phyloP scores from a whole-genome alignment of 2,113 vertebrate species.

The Myocastor coypus region DNA sequence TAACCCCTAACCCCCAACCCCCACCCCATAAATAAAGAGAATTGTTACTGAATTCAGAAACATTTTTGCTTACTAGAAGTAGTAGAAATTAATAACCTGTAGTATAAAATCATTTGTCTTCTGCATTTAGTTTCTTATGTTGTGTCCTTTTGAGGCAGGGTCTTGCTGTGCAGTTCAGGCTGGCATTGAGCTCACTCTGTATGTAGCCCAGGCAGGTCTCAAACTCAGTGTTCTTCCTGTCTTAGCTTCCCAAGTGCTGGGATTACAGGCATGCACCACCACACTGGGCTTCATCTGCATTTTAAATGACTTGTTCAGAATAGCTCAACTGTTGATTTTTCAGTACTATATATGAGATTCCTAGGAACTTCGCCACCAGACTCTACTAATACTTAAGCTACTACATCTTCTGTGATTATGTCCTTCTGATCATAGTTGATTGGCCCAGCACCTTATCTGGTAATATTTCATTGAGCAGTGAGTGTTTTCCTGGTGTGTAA shows the following conservation, averaged over 20 bases:
- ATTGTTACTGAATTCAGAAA: neutral
- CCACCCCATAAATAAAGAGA: neutral
- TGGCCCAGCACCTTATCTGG: neutral
- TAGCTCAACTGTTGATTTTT: neutral
- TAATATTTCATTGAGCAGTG: neutral
- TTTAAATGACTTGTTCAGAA: conserved; percentile 21
- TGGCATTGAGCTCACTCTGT: too few species aligned
- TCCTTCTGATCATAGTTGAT: neutral
- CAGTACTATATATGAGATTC: neutral
- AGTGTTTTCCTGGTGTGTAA: neutral
- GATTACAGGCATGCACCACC: too few species aligned
- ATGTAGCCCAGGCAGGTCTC: too few species aligned
- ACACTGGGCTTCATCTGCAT: neutral
- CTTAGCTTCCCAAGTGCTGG: too few species aligned
- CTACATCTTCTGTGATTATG: neutral
- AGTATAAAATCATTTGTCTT: neutral
- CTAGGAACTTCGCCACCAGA: neutral
- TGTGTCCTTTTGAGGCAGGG: too few species aligned
- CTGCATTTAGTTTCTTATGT: neutral
- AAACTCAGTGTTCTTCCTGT: too few species aligned
- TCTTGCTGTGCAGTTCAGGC: too few species aligned
- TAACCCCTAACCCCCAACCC: neutral
- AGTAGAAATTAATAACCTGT: neutral
- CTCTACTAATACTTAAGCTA: neutral
- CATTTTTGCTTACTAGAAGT: neutral